Evolutionary conservation across 2,113 vertebrate genomes (phyloP).

Genomic region (Aegypius monachus): DNA sequence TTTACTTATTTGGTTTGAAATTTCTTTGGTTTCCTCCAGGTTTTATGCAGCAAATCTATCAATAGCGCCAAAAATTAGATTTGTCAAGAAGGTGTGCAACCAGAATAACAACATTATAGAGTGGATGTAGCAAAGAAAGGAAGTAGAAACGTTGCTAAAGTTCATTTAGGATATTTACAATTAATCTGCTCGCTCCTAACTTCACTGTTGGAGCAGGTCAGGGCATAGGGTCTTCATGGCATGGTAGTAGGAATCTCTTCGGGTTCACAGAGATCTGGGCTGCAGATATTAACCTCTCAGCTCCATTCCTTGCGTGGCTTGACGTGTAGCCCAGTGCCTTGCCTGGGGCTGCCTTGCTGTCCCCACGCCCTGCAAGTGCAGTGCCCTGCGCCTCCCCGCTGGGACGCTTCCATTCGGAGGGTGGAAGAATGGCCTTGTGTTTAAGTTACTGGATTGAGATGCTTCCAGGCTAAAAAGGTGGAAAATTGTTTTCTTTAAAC

Average conservation of each 20-base stretch:
- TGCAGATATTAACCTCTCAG: neutral
- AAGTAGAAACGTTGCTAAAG: neutral
- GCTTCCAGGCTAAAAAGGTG: neutral
- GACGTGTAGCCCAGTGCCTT: fast-evolving
- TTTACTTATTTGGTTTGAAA: neutral
- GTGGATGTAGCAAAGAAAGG: neutral
- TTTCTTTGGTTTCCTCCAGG: neutral
- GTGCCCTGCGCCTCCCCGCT: fast-evolving
- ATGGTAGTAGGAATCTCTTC: neutral
- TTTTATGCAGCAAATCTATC: neutral
- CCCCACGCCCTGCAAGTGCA: neutral
- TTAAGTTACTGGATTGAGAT: neutral
- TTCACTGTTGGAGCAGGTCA: neutral
- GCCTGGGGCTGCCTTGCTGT: neutral
- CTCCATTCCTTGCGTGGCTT: neutral
- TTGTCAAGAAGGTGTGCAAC: neutral
- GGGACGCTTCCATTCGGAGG: neutral
- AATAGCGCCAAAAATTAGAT: neutral
- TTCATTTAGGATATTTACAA: neutral
- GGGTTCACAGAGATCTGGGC: neutral
- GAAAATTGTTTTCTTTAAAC: neutral
- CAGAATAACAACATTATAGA: neutral
- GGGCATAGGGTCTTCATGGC: neutral
- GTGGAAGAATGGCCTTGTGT: neutral
- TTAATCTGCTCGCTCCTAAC: neutral